These are phyloP conservation scores for Xenopus borealis DNA, from an alignment of 2,113 vertebrate species.

Conservation along the genomic window DNA sequence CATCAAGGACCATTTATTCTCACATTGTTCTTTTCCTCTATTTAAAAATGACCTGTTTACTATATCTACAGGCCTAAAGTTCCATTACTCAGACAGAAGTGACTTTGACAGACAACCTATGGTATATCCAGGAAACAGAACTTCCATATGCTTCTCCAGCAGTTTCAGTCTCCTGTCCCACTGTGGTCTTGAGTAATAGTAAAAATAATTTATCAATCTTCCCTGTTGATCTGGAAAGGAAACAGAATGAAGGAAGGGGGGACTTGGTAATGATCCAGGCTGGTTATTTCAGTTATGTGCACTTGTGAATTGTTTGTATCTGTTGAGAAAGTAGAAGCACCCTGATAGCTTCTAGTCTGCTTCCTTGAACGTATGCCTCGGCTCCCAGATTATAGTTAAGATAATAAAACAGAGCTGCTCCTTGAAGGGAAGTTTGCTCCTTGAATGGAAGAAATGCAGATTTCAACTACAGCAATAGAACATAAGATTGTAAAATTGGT, in stretches of 20 bases:
- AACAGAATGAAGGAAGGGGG: not conserved
- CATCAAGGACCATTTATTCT: not conserved
- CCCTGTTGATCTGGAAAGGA: not conserved
- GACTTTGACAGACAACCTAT: not conserved
- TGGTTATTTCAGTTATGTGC: not conserved
- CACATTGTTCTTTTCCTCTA: not conserved
- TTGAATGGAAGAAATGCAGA: too few relatives aligned
- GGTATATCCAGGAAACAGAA: not conserved
- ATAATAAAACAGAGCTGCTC: too few relatives aligned
- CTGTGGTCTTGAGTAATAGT: not conserved
- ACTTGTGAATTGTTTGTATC: not conserved
- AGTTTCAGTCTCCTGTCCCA: not conserved
- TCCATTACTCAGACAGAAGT: not conserved
- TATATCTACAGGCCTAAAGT: not conserved
- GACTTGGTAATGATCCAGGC: not conserved
- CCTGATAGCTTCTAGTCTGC: not conserved
- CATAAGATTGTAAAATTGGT: too few relatives aligned
- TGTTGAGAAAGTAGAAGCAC: not conserved
- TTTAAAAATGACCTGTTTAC: not conserved
- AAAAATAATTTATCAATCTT: not conserved
- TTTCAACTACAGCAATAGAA: too few relatives aligned
- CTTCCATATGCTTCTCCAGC: not conserved
- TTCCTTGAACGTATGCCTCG: too few relatives aligned
- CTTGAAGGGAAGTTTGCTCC: too few relatives aligned
- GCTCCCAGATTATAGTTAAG: too few relatives aligned